Evolutionary conservation across 2,888 invertebrate species (phyloP).

Genomic region (Atrina japonica): DNA sequence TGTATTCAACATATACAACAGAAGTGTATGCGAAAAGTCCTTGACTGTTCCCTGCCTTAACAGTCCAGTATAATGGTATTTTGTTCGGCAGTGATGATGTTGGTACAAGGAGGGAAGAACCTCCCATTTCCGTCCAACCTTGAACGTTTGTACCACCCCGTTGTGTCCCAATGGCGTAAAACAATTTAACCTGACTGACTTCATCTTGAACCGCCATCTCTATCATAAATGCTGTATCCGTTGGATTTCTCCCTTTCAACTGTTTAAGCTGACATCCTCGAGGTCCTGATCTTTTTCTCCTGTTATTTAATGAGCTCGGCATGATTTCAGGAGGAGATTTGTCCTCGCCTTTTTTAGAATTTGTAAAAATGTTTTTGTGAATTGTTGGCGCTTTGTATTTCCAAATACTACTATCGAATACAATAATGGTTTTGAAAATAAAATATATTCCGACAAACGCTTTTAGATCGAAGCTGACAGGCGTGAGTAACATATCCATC

Average conservation of each 20-base stretch:
- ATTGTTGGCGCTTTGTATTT: slow-evolving; percentile 46
- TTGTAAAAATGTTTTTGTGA: slow-evolving; percentile 50
- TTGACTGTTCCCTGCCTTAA: slow-evolving; percentile 66
- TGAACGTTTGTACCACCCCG: slow-evolving; percentile 55
- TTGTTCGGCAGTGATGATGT: slow-evolving; percentile 53
- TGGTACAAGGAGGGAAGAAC: slow-evolving; percentile 51
- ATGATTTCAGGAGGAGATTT: slow-evolving; percentile 47
- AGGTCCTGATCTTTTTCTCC: slow-evolving; percentile 34
- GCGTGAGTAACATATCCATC: slow-evolving; percentile 56
- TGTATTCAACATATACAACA: slow-evolving; percentile 61
- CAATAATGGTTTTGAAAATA: slow-evolving; percentile 33
- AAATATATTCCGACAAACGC: slow-evolving; percentile 52
- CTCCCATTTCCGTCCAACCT: slow-evolving; percentile 61
- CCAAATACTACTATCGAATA: slow-evolving; percentile 58
- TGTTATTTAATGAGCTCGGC: slow-evolving; percentile 39
- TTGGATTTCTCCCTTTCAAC: slow-evolving; percentile 46
- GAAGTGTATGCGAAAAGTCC: slow-evolving; percentile 51
- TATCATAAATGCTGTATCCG: slow-evolving; percentile 56
- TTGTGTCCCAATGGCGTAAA: slow-evolving; percentile 61
- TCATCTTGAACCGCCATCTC: slow-evolving; percentile 58
- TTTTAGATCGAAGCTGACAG: slow-evolving; percentile 47
- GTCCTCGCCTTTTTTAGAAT: slow-evolving; percentile 46
- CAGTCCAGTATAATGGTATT: slow-evolving; percentile 66
- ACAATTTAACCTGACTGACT: slow-evolving; percentile 55
- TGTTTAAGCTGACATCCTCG: slow-evolving; percentile 57